Conservation (phyloP, 1,140 invertebrate genomes). For the Eumeta japonica region DNA sequence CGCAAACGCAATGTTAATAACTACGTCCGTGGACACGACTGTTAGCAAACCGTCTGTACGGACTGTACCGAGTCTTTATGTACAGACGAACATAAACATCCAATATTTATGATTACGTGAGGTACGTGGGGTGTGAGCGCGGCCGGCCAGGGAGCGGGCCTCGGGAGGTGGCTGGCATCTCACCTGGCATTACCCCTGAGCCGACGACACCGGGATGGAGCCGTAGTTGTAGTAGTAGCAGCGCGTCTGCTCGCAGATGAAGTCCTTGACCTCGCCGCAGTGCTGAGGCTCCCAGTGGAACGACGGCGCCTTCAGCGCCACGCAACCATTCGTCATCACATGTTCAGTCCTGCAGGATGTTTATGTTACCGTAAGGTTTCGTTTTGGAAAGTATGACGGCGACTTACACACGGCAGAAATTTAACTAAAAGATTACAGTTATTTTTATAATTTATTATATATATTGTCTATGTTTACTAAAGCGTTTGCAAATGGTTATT, state of each 20-base stretch:
- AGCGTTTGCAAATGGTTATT: too few species aligned
- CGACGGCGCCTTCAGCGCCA: slow-evolving; percentile 71
- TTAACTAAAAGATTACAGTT: too few species aligned
- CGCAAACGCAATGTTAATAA: slow-evolving; percentile 14
- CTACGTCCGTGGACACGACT: slow-evolving; percentile 16
- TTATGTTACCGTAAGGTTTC: not conserved
- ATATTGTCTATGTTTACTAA: too few species aligned
- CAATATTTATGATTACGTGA: too few species aligned
- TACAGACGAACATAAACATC: too few species aligned
- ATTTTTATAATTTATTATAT: too few species aligned
- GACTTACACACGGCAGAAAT: too few species aligned
- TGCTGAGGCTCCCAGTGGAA: slow-evolving; percentile 79
- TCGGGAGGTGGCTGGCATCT: slow-evolving; percentile 57
- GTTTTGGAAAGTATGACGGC: too few species aligned
- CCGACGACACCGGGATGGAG: slow-evolving; percentile 80
- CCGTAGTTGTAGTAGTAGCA: slow-evolving; percentile 90
- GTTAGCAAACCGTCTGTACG: slow-evolving; percentile 37
- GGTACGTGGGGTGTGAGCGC: too few species aligned
- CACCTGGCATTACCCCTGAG: slow-evolving; percentile 79
- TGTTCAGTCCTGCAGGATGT: slow-evolving; percentile 54
- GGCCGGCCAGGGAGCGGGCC: slow-evolving; percentile 42
- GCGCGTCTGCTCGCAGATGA: slow-evolving; percentile 84
- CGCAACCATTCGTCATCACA: slow-evolving; percentile 67
- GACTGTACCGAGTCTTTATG: too few species aligned
- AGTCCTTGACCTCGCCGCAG: slow-evolving; percentile 80